Base-by-base conservation (phyloP, 37 sponge, comb jelly and placozoan species). In the Ephydatia muelleri region DNA sequence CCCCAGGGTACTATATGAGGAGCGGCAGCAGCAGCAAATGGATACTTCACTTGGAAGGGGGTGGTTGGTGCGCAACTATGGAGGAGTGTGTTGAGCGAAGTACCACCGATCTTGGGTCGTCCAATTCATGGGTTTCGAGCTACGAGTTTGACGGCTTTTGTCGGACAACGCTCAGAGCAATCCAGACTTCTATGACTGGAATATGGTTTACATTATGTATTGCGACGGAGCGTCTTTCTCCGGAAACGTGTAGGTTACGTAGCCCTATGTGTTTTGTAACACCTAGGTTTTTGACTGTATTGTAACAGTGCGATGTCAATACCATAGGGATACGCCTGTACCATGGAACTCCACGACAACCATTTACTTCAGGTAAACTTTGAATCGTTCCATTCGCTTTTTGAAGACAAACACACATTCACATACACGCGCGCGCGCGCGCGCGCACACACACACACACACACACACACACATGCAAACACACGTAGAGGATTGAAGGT, bases 171-270 rank as follows among this genome's bases (percentile, higher is more conserved):
- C 33, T 13, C 31, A 33, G 8, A 76, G 67, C 68, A 95, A 95
- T 73, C 92, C 92, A 25, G 82, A 87, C 38, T 95, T 92, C 82
- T 85, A 83, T 43, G 49, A 89, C 74, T 95, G 91, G 90, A 89
- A 88, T 38, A 76, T 95, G 29, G 90, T 84, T 30, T 92, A 65
- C 49, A n/a, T 95, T n/a, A 76, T 47, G 49, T 95, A 95, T 83
- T 95, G 95, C 87, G 95, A 95, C 86, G 95, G 95, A 38, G 90
- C 85, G 1, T 95, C 95, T 0, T 95, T 92, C 70, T 72, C 95
- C 38, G 88, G 93, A 5, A 65, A 90, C 72, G 64, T 79, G 94
- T 93, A 33, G 83, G 93, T 79, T n/a, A 26, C 28, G 27, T 25
- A 65, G 16, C 1, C 40, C 11, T 57, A 1, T 57, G 57, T 19